Evolutionary conservation across 2,797 vertebrate genomes (phyloP), one percentile per base, ranked within the genome.

Genomic region (Triplophysa yarkandensis): DNA sequence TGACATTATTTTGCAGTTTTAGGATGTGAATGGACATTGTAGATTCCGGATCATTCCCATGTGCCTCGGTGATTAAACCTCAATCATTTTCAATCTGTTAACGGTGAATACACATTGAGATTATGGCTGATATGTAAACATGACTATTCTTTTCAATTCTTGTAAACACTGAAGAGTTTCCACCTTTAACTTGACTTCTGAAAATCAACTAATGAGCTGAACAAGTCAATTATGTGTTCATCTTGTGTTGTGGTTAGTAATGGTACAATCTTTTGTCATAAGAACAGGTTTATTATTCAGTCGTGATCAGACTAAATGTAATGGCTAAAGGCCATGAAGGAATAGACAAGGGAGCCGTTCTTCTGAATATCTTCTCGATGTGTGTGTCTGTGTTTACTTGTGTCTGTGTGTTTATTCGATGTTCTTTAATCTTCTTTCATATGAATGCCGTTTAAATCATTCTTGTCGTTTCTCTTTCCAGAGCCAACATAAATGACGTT

Each of bases 301-400:
- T n/a, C n/a, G n/a, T n/a, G n/a, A n/a, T n/a, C n/a, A n/a, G n/a
- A n/a, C n/a, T n/a, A n/a, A n/a, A n/a, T n/a, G n/a, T 1, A 6
- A 80, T 74, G 83, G 86, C 82, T 19, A 23, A 85, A 86, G 74
- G 81, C 25, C 63, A 36, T 60, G 74, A 50, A 39, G 3, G 14
- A 30, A 16, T 30, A 50, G 58, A n/a, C 4, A 30, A 30, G 60
- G 63, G 54, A 23, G 41, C 71, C 68, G 72, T 54, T 0, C 44
- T 77, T 55, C 74, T 68, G 68, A 57, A 77, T 61, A 19, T 81
- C 46, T 84, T 60, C 32, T 69, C 79, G 68, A n/a, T 63, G 85
- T 85, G 81, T 86, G 83, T 80, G 85, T 63, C 6, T 61, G 27
- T 50, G 50, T 27, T 36, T 64, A 86, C 86, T 82, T 89, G 88